phyloP scores from a whole-genome alignment of 1,140 invertebrate species.

The Spodoptera frugiperda region DNA sequence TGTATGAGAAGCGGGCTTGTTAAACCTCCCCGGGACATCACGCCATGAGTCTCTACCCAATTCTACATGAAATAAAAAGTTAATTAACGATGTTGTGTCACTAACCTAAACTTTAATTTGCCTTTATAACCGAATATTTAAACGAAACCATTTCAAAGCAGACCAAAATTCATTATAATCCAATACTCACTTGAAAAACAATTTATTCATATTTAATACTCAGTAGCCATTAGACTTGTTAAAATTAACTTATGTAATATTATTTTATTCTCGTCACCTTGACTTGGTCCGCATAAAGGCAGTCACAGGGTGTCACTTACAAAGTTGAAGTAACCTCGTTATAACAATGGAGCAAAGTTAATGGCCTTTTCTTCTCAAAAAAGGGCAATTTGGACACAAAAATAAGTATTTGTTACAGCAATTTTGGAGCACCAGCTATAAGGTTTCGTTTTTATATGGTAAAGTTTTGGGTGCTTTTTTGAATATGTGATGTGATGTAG shows the following conservation, averaged over 20 bases:
- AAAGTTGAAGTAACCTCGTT: conserved; percentile 55
- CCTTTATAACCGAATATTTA: no score
- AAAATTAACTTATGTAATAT: conserved; percentile 10
- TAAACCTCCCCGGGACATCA: no score
- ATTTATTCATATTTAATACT: conserved; percentile 15
- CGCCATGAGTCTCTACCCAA: no score
- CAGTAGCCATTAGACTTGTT: conserved; percentile 4
- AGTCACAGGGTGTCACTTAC: conserved; percentile 47
- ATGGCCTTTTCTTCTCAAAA: conserved; percentile 49
- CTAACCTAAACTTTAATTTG: no score
- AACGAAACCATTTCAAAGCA: no score
- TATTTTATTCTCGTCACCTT: conserved; percentile 29
- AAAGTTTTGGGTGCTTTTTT: neutral
- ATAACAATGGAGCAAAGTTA: conserved; percentile 51
- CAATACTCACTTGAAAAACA: neutral
- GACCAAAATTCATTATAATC: no score
- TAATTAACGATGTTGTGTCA: no score
- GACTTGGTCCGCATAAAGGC: neutral
- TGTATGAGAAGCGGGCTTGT: no score
- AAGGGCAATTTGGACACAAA: conserved; percentile 48
- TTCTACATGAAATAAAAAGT: no score
- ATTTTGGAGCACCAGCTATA: neutral
- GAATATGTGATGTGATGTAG: no score
- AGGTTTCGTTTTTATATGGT: neutral
- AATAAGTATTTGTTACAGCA: conserved; percentile 41